Percentiles rank a stretch among this genome's conserved stretches.
Evolutionary conservation across 2,888 invertebrate genomes (phyloP).

Genomic region (Scrobipalpa atriplicella): DNA sequence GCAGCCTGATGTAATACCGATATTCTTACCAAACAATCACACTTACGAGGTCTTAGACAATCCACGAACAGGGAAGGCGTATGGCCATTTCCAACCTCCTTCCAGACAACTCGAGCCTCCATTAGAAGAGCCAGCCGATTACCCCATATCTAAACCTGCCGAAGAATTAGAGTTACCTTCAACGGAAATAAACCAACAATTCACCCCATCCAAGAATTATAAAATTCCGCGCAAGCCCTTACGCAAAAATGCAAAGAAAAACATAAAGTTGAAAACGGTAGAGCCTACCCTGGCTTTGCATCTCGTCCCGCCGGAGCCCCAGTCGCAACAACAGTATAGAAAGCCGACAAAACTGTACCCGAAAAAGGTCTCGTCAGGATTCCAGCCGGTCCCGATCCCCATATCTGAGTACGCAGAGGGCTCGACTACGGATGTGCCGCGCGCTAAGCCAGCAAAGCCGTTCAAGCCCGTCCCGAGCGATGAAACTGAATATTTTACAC

Average conservation of each 20-base stretch:
- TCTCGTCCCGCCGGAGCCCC: conserved; percentile 58
- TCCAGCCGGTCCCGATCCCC: conserved; percentile 74
- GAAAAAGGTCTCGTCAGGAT: conserved; percentile 81
- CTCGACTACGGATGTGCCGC: conserved; percentile 61
- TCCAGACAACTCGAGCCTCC: conserved; percentile 67
- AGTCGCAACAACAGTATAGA: conserved; percentile 57
- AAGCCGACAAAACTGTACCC: conserved; percentile 81
- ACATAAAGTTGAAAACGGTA: conserved; percentile 43
- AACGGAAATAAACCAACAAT: conserved; percentile 58
- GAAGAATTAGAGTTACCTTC: conserved; percentile 70
- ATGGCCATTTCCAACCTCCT: conserved; percentile 50
- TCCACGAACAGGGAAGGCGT: conserved; percentile 45
- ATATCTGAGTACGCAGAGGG: conserved; percentile 60
- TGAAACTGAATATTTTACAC: conserved; percentile 54
- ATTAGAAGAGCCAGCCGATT: conserved; percentile 58
- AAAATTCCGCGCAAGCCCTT: conserved; percentile 14
- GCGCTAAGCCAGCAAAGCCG: conserved; percentile 69
- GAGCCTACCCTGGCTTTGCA: conserved; percentile 59
- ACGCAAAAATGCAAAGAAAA: conserved; percentile 18
- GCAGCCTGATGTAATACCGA: conserved; percentile 43
- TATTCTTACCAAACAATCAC: conserved; percentile 42
- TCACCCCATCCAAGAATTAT: conserved; percentile 35
- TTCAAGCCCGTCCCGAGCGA: conserved; percentile 59
- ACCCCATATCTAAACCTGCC: conserved; percentile 63
- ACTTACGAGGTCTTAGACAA: conserved; percentile 37